Percentiles rank a stretch among this genome's conserved stretches.
phyloP scores from a whole-genome alignment of 1,140 invertebrate genomes.

The Lasioglossum baleicum region DNA sequence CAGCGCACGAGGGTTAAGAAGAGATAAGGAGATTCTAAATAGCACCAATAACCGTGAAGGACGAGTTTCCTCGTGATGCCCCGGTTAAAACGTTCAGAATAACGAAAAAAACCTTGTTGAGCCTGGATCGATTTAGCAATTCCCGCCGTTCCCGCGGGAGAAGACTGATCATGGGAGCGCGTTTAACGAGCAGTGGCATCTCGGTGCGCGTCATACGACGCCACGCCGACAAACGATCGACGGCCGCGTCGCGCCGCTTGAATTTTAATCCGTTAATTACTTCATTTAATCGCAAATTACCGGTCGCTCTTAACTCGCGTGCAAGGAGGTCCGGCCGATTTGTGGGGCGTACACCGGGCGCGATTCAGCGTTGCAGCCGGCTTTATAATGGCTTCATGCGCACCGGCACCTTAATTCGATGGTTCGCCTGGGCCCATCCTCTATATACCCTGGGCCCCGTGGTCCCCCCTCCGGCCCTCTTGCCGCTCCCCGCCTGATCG shows the following conservation, averaged over 20 bases:
- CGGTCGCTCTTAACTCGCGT: slow-evolving; percentile 52
- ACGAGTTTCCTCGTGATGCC: no score
- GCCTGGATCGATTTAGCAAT: no score
- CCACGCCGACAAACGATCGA: slow-evolving; percentile 56
- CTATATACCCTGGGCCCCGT: not conserved
- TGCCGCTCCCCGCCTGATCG: no score
- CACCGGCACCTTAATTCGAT: slow-evolving; percentile 46
- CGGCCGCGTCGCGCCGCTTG: slow-evolving; percentile 55
- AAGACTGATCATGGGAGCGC: slow-evolving; percentile 7
- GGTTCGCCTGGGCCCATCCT: not conserved
- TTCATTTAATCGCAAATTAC: slow-evolving; percentile 70
- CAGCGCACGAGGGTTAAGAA: no score
- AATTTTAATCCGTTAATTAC: slow-evolving; percentile 71
- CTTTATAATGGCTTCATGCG: slow-evolving; percentile 49
- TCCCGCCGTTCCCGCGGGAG: no score
- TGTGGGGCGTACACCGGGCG: slow-evolving; percentile 17
- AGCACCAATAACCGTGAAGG: no score
- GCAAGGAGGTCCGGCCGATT: slow-evolving; percentile 49
- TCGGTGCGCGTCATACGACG: slow-evolving; percentile 42
- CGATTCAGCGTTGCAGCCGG: slow-evolving; percentile 20
- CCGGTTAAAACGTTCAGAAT: no score
- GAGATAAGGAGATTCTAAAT: no score
- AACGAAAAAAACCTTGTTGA: no score
- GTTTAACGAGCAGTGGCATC: slow-evolving; percentile 51
- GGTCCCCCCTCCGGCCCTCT: no score